phyloP scores from a whole-genome alignment of 2,888 invertebrate species.

The Deroplatys truncata region DNA sequence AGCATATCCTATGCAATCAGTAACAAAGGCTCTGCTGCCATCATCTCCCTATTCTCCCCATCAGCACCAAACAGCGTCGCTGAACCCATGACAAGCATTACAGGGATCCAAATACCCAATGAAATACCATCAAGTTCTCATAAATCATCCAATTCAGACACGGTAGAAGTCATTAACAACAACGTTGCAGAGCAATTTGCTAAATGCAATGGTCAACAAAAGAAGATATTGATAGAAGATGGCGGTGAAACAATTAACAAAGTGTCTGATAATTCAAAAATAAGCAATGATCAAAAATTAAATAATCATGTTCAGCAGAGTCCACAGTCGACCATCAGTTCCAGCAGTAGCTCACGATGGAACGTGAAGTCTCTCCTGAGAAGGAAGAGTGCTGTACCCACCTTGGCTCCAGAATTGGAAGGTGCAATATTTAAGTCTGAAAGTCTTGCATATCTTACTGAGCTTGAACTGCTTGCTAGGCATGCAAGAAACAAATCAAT shows the following conservation, averaged over 20 bases:
- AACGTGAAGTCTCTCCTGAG: constrained; percentile 28
- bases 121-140: background rate
- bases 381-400: constrained; percentile 37
- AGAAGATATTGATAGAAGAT: constrained; percentile 3
- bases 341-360: constrained; percentile 17
- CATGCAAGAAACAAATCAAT: constrained; percentile 49
- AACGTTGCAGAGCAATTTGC: background rate
- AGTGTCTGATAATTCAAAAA: background rate
- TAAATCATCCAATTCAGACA: background rate
- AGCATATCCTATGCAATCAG: constrained; percentile 44
- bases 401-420: constrained; percentile 48
- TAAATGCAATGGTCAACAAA: background rate
- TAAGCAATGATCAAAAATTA: background rate
- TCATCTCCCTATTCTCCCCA: constrained; percentile 44
- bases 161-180: background rate
- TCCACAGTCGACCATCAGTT: constrained; percentile 7
- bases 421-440: constrained; percentile 50
- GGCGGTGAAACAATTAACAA: background rate
- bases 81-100: constrained; percentile 13
- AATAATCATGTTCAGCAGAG: background rate
- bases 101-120: constrained; percentile 6
- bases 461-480: constrained; percentile 49
- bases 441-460: constrained; percentile 49
- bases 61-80: constrained; percentile 36
- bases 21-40: constrained; percentile 46